Base-by-base conservation (phyloP, 2,113 vertebrate genomes). In the Corapipo altera region DNA sequence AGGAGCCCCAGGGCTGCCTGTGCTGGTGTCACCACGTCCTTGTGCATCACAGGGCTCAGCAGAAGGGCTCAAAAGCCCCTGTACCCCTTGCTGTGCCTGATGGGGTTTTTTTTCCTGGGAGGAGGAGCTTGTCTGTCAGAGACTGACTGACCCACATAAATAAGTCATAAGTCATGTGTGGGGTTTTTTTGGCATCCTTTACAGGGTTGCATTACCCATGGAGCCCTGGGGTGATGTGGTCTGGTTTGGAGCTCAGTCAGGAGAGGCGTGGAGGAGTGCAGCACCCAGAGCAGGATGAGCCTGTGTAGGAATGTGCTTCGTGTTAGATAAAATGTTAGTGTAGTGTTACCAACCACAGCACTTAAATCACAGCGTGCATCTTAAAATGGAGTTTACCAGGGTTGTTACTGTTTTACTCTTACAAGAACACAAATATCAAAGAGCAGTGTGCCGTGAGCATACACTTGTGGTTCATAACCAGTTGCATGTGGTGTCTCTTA, bases 41-140 rank as follows among this genome's bases (percentile, higher is more conserved):
- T 0, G 1, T 39, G 48, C 30, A 3, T 15, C 5, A 1, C 0
- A 1, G 12, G 20, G 19, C 39, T 44, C 7, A 0, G n/a, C 33
- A 64, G 15, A 6, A 16, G 33, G 20, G 9, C 35, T 51, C 12
- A 2, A 3, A 66, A 57, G 35, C 11, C 11, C 13, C 7, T 7
- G 1, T 1, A 1, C 8, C 24, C 28, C 35, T 15, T 21, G 20
- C 8, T 55, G 15, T 1, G 0, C 28, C 17, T 2, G 2, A 4
- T 44, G 39, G 39, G 11, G n/a, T n/a, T 41, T 41, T 11, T 37
- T 18, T 2, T 52, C 43, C 9, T 1, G 6, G 41, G 32, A 73
- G 27, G 39, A 71, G 33, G 30, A 57, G 10, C 33, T 59, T 0
- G 0, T 12, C 8, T 12, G 6, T 32, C 24, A 7, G 49, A 59